Conservation (phyloP, 2,888 invertebrate species). For the Oegoconia quadripuncta region DNA sequence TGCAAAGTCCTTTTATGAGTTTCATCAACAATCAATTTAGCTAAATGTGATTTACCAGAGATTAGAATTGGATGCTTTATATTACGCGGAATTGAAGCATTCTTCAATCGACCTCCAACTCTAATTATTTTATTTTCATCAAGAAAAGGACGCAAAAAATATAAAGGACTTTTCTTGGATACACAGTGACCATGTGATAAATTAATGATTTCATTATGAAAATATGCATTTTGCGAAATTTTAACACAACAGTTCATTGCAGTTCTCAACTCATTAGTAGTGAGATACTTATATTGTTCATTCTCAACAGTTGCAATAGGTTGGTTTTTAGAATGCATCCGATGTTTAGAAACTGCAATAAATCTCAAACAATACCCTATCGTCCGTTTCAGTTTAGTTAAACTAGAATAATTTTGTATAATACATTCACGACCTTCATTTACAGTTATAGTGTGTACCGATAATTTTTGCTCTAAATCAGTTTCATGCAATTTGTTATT, state of each 20-base stretch:
- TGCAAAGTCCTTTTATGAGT: conserved; percentile 21
- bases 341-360: no score
- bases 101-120: conserved; percentile 4
- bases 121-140: conserved; percentile 11
- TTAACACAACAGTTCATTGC: conserved; percentile 6
- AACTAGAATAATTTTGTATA: no score
- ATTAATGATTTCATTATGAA: conserved; percentile 2
- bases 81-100: not conserved
- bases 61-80: conserved; percentile 16
- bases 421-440: no score
- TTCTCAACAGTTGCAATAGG: no score
- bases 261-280: conserved; percentile 1
- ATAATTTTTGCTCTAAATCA: conserved; percentile 3
- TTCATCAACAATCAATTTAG: conserved; percentile 12
- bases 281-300: no score
- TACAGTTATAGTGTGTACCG: no score
- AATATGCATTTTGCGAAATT: not conserved
- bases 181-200: no score
- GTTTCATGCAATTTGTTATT: no score
- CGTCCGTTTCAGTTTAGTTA: no score
- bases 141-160: conserved; percentile 7
- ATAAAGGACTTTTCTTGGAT: conserved; percentile 5
- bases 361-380: no score
- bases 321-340: no score
- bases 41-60: conserved; percentile 9